Evolutionary conservation across 2,888 invertebrate species (phyloP), one percentile per base, ranked within the genome.

Genomic region (Nowickia ferox): DNA sequence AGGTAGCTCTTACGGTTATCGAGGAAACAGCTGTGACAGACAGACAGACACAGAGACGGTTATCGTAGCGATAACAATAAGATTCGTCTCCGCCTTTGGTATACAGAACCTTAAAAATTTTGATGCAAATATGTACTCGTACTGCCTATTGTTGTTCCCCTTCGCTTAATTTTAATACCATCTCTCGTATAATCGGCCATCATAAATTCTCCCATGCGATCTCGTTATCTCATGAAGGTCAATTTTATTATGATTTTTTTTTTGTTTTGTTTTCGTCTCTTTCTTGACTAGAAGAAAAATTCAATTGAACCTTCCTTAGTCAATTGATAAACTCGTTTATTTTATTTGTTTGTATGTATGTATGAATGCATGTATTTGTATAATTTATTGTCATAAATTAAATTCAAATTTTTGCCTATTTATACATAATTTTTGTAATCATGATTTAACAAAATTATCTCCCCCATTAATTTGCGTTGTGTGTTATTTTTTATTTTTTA

Each of bases 161-260:
- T 9, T 53, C 19, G 2, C 11, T 42, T 69, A 42, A 19, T 55
- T 19, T 19, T 17, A 42, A 4, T 55, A 15, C 4, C 1, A 13
- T 61, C 42, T 44, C 71, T 71, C 71, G 71, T 57, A 57, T 17
- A 15, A 22, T 42, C 15, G 38, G 55, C 10, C 68, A 17, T 53
- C 19, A 6, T 9, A 13, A 30, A 30, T 6, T 53, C 59, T 71
- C 66, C 74, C 79, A 53, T 48, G n/a, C 11, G 8, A 46, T 15
- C 61, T 46, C 55, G 63, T 85, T 85, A 85, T 85, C 85, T 75
- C 44, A 65, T 82, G 82, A 75, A 85, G 85, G 85, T 85, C 85
- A 82, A 82, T 85, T 85, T 74, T 63, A 85, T 78, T 78, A 71
- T 57, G 55, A 71, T 22, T 76, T 46, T 63, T 46, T 63, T 59